Percentiles rank a stretch among this genome's conserved stretches.
Conservation (phyloP, 2,797 vertebrate genomes). For the Syndactyla subalaris region DNA sequence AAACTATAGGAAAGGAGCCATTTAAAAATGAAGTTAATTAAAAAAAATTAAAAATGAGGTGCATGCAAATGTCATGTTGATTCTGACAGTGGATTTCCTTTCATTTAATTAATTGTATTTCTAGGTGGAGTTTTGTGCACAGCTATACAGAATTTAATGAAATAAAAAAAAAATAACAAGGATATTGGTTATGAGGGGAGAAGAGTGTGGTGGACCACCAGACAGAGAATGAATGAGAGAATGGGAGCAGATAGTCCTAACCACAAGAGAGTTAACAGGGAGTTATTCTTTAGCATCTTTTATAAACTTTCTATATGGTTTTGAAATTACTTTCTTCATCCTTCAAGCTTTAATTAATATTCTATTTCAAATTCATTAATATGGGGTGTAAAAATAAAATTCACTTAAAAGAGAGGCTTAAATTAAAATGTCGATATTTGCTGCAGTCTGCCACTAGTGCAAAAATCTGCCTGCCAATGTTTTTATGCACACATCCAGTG, state of each 20-base stretch:
- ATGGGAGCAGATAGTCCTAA: not conserved
- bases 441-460: not conserved
- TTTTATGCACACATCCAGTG: not conserved
- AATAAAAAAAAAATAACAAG: not conserved
- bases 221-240: not conserved
- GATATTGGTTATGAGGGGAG: not conserved
- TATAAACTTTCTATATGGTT: not conserved
- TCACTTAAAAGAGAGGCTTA: not conserved
- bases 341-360: not conserved
- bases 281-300: not conserved
- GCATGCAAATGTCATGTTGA: not conserved
- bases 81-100: not conserved
- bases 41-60: not conserved
- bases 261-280: not conserved
- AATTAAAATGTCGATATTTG: not conserved
- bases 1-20: not conserved
- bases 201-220: not conserved
- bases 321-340: not conserved
- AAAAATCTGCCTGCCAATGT: not conserved
- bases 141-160: not conserved
- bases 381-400: not conserved
- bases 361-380: not conserved
- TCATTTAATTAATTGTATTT: not conserved
- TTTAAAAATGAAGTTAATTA: not conserved
- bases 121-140: not conserved